These are phyloP conservation scores for Tanypteryx hageni DNA, from an alignment of 2,888 invertebrate species.

Conservation along the genomic window DNA sequence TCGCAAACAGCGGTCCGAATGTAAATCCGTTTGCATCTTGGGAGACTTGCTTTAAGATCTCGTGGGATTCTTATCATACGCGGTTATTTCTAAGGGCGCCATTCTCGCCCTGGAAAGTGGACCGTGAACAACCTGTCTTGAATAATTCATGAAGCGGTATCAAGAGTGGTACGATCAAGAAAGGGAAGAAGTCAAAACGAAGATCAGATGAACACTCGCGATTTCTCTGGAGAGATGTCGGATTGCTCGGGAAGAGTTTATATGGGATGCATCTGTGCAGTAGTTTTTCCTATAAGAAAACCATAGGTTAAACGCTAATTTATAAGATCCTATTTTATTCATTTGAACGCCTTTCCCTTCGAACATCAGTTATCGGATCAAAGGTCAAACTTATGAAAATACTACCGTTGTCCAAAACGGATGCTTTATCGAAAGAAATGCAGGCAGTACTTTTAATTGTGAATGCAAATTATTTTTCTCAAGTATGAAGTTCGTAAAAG, in stretches of 20 bases:
- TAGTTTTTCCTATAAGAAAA: no score
- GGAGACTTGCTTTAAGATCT: background rate
- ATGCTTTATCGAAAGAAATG: no score
- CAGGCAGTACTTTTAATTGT: no score
- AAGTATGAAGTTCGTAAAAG: no score
- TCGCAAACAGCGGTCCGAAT: slow-evolving; percentile 36
- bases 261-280: background rate
- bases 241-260: background rate
- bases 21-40: background rate
- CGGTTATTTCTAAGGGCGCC: slow-evolving; percentile 46
- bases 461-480: no score
- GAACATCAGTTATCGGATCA: no score
- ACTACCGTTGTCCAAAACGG: no score
- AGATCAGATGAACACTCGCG: slow-evolving; percentile 22
- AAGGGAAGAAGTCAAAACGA: background rate
- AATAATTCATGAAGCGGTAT: slow-evolving; percentile 45
- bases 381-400: no score
- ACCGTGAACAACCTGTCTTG: background rate
- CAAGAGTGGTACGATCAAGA: background rate
- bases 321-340: no score
- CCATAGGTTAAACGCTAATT: no score
- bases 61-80: slow-evolving; percentile 30
- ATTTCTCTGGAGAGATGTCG: slow-evolving; percentile 13
- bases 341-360: no score
- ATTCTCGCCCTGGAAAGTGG: slow-evolving; percentile 10